phyloP scores from a whole-genome alignment of 2,797 vertebrate species.

The Malurus splendens region DNA sequence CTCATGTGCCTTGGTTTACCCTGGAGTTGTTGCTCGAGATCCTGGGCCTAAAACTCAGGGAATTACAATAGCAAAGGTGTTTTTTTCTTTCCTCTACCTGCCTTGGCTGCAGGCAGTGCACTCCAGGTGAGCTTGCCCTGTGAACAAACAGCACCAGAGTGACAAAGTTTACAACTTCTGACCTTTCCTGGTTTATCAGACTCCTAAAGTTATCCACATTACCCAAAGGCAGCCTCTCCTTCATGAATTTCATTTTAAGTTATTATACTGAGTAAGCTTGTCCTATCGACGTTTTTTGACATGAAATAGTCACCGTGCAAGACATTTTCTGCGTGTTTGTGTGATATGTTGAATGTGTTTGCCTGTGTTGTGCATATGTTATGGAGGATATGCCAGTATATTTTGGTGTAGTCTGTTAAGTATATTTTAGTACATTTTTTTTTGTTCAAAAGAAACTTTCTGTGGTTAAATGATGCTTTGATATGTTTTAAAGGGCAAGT shows the following conservation, averaged over 20 bases:
- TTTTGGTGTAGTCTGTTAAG: background rate
- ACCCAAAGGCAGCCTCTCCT: background rate
- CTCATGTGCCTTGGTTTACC: background rate
- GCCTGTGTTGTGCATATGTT: background rate
- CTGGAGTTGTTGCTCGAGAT: background rate
- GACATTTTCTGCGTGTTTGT: background rate
- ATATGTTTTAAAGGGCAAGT: constrained; percentile 14
- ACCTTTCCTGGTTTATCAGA: background rate
- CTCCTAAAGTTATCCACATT: background rate
- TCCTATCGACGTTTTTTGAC: background rate
- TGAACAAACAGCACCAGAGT: rapidly evolving
- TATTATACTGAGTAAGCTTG: background rate
- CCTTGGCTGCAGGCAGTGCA: background rate
- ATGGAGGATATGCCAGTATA: too few relatives aligned
- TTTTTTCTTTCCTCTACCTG: background rate
- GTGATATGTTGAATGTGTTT: too few relatives aligned
- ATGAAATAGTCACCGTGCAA: background rate
- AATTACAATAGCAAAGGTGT: rapidly evolving
- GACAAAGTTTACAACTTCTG: background rate
- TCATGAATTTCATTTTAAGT: background rate
- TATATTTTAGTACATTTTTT: background rate
- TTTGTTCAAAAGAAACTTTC: background rate
- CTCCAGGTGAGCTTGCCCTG: background rate
- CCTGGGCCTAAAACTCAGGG: too few relatives aligned
- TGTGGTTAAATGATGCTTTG: background rate